A percentile compares a stretch with the other conserved stretches of the same genome.
phyloP scores from a whole-genome alignment of 2,888 invertebrate genomes.

The Argyresthia albistria region DNA sequence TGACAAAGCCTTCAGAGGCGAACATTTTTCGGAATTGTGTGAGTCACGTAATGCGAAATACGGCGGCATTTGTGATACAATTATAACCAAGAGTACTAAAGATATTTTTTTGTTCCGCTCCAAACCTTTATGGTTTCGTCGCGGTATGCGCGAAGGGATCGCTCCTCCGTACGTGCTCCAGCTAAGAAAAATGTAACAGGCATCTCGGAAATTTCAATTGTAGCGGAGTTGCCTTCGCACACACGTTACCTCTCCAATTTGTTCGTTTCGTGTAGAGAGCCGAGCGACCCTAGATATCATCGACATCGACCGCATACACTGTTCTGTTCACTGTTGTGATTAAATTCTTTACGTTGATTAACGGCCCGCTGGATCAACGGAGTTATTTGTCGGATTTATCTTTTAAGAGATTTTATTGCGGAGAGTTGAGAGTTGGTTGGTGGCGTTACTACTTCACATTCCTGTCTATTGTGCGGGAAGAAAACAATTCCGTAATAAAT shows the following conservation, averaged over 20 bases:
- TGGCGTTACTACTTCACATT: slow-evolving; percentile 2
- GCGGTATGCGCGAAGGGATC: slow-evolving; percentile 5
- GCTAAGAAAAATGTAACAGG: slow-evolving; percentile 59
- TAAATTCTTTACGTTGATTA: slow-evolving; percentile 57
- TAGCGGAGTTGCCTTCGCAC: slow-evolving; percentile 50
- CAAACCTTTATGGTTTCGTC: background rate
- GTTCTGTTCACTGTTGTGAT: slow-evolving; percentile 45
- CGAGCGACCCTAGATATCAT: slow-evolving; percentile 54
- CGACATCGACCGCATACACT: slow-evolving; percentile 49
- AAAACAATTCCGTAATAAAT: too few species aligned
- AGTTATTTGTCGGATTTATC: slow-evolving; percentile 37
- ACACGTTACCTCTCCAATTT: slow-evolving; percentile 49
- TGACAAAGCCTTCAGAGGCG: background rate
- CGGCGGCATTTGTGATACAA: slow-evolving; percentile 40
- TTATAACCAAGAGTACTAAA: slow-evolving; percentile 31
- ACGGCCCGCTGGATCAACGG: slow-evolving; percentile 26
- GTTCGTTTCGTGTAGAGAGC: slow-evolving; percentile 46
- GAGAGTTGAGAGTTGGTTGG: background rate
- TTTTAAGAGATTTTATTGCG: slow-evolving; percentile 1
- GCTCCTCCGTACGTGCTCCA: slow-evolving; percentile 40
- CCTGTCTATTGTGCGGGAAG: background rate
- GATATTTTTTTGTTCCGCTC: slow-evolving; percentile 36
- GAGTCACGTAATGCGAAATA: slow-evolving; percentile 39
- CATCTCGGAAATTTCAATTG: slow-evolving; percentile 68
- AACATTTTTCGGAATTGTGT: slow-evolving; percentile 13